Evolutionary conservation across 53 echinoderm and acorn worm species (phyloP), one percentile per base, ranked within the genome.

Genomic region (Henricia sp.): DNA sequence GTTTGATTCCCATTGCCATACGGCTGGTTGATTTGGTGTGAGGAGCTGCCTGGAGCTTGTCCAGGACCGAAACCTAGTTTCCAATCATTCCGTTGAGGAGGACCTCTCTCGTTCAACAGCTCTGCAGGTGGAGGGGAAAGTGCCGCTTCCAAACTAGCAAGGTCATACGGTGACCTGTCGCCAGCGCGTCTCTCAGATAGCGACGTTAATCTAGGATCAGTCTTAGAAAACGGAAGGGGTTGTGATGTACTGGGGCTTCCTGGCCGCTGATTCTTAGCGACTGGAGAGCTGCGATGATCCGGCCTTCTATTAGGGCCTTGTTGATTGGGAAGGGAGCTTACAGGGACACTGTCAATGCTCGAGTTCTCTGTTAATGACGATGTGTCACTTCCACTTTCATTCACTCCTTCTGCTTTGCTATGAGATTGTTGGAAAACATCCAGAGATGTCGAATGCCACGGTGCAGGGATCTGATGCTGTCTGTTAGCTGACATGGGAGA

Each of bases 341-440:
- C 52, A 14, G 94, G 94, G 24, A 88, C 84, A 72, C 94, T 97
- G 71, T 97, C 97, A 17, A 97, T 41, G 75, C 97, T 97, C 8
- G 97, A 97, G 46, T 97, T 97, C 74, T 97, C 97, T 41, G 97
- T 97, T 40, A 97, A 66, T 10, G 97, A 97, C 17, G 97, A 94
- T 11, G 97, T 97, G 52, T 97, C 97, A 90, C 97, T 97, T 1
- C 97, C 94, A 68, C 97, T 97, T 67, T 96, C 96, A 68, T 78
- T 89, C 13, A 63, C 72, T 29, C 83, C 90, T 51, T 90, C 93
- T 0, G 75, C 30, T 76, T 56, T 74, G n/a, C 86, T 56, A 5
- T 54, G 80, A 16, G 80, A 80, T 35, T 48, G 80, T 32, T 80
- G 80, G 64, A 35, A 25, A 17, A 19, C 27, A 27, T 80, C 80